These are phyloP conservation scores for Arenaria interpres DNA, from an alignment of 2,113 vertebrate species.

Conservation along the genomic window DNA sequence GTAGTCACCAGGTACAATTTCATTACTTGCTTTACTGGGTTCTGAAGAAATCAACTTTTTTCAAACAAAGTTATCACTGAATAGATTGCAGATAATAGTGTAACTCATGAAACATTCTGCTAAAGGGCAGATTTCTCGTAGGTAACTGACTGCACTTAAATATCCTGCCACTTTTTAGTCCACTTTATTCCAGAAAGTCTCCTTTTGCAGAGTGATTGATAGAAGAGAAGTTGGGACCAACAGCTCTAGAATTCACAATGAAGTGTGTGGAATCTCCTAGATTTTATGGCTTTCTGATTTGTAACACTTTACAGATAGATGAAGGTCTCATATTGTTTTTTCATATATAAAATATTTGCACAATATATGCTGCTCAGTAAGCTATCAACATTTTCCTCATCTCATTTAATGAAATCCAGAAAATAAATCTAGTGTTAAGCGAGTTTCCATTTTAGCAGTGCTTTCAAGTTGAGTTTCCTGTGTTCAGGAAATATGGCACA, in stretches of 20 bases:
- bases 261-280: neutral
- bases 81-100: neutral
- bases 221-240: neutral
- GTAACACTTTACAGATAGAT: neutral
- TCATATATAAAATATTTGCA: neutral
- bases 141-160: neutral
- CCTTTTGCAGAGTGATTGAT: neutral
- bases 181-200: neutral
- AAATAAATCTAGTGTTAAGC: neutral
- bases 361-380: neutral
- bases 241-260: neutral
- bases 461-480: neutral
- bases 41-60: neutral
- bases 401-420: neutral
- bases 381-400: neutral
- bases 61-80: neutral
- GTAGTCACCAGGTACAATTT: neutral
- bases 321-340: neutral
- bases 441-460: neutral
- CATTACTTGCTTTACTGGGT: neutral
- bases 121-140: neutral
- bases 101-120: neutral
- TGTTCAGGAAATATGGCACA: neutral
- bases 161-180: neutral
- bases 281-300: neutral